phyloP scores from a whole-genome alignment of 2,113 vertebrate species.

The Diglossa brunneiventris region DNA sequence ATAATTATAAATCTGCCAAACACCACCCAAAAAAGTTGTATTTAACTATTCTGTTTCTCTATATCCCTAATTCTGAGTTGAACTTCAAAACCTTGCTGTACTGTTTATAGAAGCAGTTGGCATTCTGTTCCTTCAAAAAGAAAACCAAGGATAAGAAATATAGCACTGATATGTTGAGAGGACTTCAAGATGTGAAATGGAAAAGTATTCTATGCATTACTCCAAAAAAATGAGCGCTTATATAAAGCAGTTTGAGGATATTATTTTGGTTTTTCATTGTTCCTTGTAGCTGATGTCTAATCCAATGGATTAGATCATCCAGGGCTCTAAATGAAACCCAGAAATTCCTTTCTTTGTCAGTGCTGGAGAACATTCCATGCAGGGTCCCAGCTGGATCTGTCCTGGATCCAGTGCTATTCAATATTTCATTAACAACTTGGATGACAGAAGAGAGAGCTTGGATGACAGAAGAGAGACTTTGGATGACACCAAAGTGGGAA shows the following conservation, averaged over 20 bases:
- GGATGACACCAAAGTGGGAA: constrained; percentile 42
- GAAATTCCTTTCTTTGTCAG: constrained; percentile 38
- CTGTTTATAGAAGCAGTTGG: neutral
- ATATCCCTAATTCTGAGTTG: neutral
- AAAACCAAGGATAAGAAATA: neutral
- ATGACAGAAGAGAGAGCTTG: constrained; percentile 28
- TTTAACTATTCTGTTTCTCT: constrained; percentile 1
- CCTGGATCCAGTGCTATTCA: neutral
- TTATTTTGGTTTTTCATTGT: neutral
- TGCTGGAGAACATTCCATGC: neutral
- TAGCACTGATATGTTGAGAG: neutral
- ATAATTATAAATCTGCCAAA: neutral
- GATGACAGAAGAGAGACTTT: no score
- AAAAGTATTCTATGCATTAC: neutral
- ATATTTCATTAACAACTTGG: constrained; percentile 60
- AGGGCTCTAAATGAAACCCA: constrained; percentile 36
- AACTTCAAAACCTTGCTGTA: neutral
- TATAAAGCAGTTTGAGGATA: neutral
- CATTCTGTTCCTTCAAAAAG: neutral
- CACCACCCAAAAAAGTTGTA: neutral
- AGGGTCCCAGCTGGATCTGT: constrained; percentile 37
- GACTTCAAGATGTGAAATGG: neutral
- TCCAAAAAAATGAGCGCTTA: neutral
- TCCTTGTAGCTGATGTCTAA: neutral
- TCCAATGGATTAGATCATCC: constrained; percentile 42